These are phyloP conservation scores for Drepana arcuata DNA, from an alignment of 1,140 invertebrate species.

Conservation along the genomic window DNA sequence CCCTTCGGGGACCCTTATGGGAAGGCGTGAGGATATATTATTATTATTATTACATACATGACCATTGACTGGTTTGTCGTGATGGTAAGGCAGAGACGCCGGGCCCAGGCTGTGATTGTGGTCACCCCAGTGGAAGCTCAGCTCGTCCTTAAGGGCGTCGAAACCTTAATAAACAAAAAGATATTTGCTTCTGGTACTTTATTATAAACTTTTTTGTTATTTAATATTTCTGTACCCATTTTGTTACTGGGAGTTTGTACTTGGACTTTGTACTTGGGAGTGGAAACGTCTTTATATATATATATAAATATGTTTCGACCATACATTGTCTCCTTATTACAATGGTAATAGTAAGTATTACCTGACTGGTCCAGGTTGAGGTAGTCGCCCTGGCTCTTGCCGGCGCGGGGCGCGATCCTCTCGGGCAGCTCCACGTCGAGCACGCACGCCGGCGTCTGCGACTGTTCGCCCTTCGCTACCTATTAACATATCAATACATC, in stretches of 20 bases:
- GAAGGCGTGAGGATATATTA: too few species aligned
- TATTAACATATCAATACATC: too few species aligned
- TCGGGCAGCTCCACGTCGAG: conserved; percentile 90
- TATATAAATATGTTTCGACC: too few species aligned
- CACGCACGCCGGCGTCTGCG: conserved; percentile 91
- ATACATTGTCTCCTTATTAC: not conserved
- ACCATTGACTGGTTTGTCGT: conserved; percentile 43
- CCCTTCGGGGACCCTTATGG: too few species aligned
- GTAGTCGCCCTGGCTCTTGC: conserved; percentile 81
- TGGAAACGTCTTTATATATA: too few species aligned
- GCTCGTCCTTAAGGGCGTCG: conserved; percentile 64
- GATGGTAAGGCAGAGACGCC: conserved; percentile 28
- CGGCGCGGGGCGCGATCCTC: conserved; percentile 79
- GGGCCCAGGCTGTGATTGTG: conserved; percentile 52
- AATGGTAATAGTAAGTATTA: conserved; percentile 19
- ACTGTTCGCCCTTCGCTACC: conserved; percentile 82
- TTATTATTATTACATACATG: conserved; percentile 33
- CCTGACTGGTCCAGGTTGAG: conserved; percentile 80
- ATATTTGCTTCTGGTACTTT: too few species aligned
- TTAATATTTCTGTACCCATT: too few species aligned
- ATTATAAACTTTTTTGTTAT: too few species aligned
- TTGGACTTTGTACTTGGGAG: too few species aligned
- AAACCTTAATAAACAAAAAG: conserved; percentile 37
- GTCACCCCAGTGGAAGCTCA: conserved; percentile 66
- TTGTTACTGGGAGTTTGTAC: too few species aligned